phyloP scores from a whole-genome alignment of 2,113 vertebrate genomes.

The Phylloscopus trochiloides region DNA sequence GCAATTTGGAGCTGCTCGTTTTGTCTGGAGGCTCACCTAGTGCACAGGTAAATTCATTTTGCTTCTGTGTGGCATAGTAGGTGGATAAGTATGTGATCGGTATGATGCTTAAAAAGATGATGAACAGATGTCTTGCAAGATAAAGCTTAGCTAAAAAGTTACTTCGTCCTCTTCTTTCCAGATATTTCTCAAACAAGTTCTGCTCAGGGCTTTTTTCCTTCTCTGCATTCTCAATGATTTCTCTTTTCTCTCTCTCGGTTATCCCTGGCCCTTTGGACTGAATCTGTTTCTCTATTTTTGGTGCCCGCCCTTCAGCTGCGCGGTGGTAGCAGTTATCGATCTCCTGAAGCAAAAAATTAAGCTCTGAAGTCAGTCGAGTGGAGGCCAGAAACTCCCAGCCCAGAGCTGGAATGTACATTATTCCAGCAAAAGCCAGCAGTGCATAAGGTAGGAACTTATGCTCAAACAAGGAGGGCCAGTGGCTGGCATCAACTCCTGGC shows the following conservation, averaged over 20 bases:
- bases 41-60: conserved; percentile 95
- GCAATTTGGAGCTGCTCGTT: conserved; percentile 81
- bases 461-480: conserved; percentile 93
- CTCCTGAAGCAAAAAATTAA: conserved; percentile 99
- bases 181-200: conserved; percentile 97
- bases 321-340: conserved; percentile 99
- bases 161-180: conserved; percentile 93
- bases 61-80: conserved; percentile 93
- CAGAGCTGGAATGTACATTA: conserved; percentile 97
- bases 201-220: conserved; percentile 99
- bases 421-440: conserved; percentile 93
- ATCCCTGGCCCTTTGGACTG: conserved; percentile 97
- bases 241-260: conserved; percentile 89
- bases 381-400: conserved; percentile 98
- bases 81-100: conserved; percentile 94
- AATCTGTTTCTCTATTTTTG: conserved; percentile 99
- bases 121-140: conserved; percentile 90
- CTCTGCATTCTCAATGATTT: conserved; percentile 98
- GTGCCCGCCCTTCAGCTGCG: conserved; percentile 94
- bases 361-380: conserved; percentile 96
- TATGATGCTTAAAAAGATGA: conserved; percentile 94
- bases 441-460: conserved; percentile 99
- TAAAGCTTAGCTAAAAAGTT: conserved; percentile 98
- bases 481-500: conserved; percentile 86
- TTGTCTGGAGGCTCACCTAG: conserved; percentile 89